A percentile compares a stretch with the other conserved stretches of the same genome.
Evolutionary conservation across 2,888 invertebrate genomes (phyloP).

Genomic region (Philhelius pedissequus): DNA sequence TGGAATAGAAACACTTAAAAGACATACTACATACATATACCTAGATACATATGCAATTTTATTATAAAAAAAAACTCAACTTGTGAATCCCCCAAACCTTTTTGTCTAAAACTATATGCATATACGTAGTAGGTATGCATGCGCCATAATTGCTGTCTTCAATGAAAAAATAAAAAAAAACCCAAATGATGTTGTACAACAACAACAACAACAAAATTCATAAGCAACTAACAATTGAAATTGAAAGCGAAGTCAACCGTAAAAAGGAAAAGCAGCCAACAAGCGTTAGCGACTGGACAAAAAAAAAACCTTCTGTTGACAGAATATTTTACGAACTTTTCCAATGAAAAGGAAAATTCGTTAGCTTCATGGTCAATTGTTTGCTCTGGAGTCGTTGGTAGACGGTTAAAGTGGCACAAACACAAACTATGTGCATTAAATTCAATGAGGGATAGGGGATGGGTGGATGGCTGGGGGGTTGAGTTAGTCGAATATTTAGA

Average conservation of each 20-base stretch:
- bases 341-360: constrained; percentile 53
- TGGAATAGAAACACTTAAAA: not conserved
- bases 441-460: not conserved
- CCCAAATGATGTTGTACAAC: not conserved
- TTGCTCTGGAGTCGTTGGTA: not conserved
- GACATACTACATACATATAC: no score
- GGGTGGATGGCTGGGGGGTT: not conserved
- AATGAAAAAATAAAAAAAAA: not conserved
- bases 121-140: no score
- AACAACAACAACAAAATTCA: not conserved
- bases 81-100: not conserved
- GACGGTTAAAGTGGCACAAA: constrained; percentile 12
- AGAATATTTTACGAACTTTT: constrained; percentile 48
- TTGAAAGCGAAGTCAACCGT: constrained; percentile 45
- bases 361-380: constrained; percentile 60
- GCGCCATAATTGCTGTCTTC: not conserved
- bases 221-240: constrained; percentile 30
- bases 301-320: constrained; percentile 28
- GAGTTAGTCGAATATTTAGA: not conserved
- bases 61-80: not conserved
- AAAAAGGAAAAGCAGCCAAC: constrained; percentile 33
- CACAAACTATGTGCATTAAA: constrained; percentile 1
- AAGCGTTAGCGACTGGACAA: not conserved
- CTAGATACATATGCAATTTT: not conserved
- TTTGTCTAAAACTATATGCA: not conserved